These are phyloP conservation scores for Endotricha flammealis DNA, from an alignment of 2,888 invertebrate genomes.

Conservation along the genomic window DNA sequence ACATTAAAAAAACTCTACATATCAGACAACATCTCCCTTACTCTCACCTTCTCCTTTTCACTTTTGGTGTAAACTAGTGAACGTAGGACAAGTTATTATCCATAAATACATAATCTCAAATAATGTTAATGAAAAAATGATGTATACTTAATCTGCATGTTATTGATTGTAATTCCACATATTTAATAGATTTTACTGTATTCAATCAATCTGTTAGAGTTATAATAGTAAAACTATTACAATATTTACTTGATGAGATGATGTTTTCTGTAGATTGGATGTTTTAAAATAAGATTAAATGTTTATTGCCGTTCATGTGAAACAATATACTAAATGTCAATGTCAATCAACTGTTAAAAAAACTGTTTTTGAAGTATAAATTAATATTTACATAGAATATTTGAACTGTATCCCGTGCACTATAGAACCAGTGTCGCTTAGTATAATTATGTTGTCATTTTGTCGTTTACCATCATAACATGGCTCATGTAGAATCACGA, in stretches of 20 bases:
- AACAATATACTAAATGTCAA: background rate
- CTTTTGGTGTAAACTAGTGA: constrained; percentile 16
- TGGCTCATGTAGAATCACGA: constrained; percentile 20
- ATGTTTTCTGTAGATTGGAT: constrained; percentile 17
- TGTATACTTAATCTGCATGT: constrained; percentile 13
- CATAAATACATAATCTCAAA: constrained; percentile 8
- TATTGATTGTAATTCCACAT: constrained; percentile 11
- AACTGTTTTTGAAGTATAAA: background rate
- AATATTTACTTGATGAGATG: constrained; percentile 3
- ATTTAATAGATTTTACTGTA: constrained; percentile 1
- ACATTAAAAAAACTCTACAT: background rate
- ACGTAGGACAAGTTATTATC: constrained; percentile 12
- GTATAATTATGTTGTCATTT: constrained; percentile 14
- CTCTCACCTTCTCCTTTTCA: constrained; percentile 7
- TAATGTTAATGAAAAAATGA: constrained; percentile 4
- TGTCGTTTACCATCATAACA: constrained; percentile 19
- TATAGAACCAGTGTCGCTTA: background rate
- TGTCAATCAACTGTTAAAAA: constrained; percentile 7
- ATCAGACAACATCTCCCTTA: constrained; percentile 4
- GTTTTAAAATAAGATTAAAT: constrained; percentile 16
- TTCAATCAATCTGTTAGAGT: constrained; percentile 1
- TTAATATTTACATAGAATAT: background rate
- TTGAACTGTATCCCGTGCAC: background rate
- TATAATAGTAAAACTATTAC: background rate
- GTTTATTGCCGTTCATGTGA: constrained; percentile 8